phyloP scores from a whole-genome alignment of 2,113 vertebrate species.

The Hiodon tergisus region DNA sequence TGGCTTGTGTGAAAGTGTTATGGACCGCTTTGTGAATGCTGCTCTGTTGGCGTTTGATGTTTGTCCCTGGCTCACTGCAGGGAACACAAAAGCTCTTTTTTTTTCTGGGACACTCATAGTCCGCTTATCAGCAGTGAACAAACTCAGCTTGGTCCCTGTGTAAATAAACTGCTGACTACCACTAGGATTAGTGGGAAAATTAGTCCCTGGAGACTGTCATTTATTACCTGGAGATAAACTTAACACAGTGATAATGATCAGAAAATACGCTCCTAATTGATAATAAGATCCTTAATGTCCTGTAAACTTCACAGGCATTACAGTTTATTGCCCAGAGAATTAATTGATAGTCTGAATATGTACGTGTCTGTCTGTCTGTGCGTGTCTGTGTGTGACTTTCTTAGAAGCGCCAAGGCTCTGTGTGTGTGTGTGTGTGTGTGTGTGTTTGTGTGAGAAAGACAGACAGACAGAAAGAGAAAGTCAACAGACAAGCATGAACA shows the following conservation, averaged over 20 bases:
- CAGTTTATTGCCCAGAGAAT: constrained; percentile 49
- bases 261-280: constrained; percentile 42
- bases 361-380: background rate
- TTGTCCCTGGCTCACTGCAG: constrained; percentile 17
- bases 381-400: background rate
- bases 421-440: background rate
- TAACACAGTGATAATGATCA: constrained; percentile 42
- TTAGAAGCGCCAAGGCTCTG: background rate
- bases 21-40: constrained; percentile 3
- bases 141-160: constrained; percentile 14
- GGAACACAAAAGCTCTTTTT: constrained; percentile 30
- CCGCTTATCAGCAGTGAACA: constrained; percentile 29
- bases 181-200: constrained; percentile 33
- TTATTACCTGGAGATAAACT: constrained; percentile 49
- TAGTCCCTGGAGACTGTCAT: constrained; percentile 18
- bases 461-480: too few relatives aligned
- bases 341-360: constrained; percentile 35
- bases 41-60: constrained; percentile 12
- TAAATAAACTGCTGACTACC: constrained; percentile 29
- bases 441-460: background rate
- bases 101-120: constrained; percentile 25
- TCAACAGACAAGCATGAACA: too few relatives aligned
- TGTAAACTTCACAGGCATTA: constrained; percentile 44
- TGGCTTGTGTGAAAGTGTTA: background rate
- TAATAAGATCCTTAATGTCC: constrained; percentile 45